Base-by-base conservation (phyloP, 2,797 vertebrate genomes). In the Euphonia xanthogaster region DNA sequence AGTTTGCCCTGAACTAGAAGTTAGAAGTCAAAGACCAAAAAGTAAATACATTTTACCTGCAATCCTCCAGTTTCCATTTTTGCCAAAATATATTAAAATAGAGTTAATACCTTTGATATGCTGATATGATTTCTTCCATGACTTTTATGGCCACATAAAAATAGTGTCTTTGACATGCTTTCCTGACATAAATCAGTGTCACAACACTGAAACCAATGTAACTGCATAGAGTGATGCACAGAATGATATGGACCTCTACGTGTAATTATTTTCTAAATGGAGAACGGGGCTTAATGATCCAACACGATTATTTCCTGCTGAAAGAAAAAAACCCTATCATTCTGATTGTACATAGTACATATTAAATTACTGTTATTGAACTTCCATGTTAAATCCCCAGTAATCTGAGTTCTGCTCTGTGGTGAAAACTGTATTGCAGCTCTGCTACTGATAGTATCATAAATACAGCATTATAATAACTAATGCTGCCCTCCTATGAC, bases 401-500 rank as follows among this genome's bases (percentile, higher is more conserved):
- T 75, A 94, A 92, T 93, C 87, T 42, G 27, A 86, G 85, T 77
- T 79, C 57, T 82, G 60, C 60, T 86, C 83, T 88, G 70, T 74
- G 65, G 78, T 87, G 47, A 42, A 72, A 91, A 66, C 65, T 53
- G 51, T 53, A 80, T 76, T 93, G 78, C 85, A 83, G 83, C 50
- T 72, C 78, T 91, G 78, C 74, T 89, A 87, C 83, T 50, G 93
- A 82, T 84, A 92, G 73, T 75, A 47, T 95, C 92, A 80, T 82
- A 94, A 95, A 94, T 83, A 91, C 23, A 50, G 74, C 87, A 87
- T 95, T 88, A 80, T 63, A 91, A 87, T 95, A 96, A 95, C 94
- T 94, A 95, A 92, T 96, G 93, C 84, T 92, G 94, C 86, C 92
- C 74, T 96, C 93, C 90, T 75, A 91, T 96, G 94, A 94, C 90